Percentiles rank a stretch among this genome's conserved stretches.
These are phyloP conservation scores for Teleopsis dalmanni DNA, from an alignment of 1,140 invertebrate species.

Conservation along the genomic window DNA sequence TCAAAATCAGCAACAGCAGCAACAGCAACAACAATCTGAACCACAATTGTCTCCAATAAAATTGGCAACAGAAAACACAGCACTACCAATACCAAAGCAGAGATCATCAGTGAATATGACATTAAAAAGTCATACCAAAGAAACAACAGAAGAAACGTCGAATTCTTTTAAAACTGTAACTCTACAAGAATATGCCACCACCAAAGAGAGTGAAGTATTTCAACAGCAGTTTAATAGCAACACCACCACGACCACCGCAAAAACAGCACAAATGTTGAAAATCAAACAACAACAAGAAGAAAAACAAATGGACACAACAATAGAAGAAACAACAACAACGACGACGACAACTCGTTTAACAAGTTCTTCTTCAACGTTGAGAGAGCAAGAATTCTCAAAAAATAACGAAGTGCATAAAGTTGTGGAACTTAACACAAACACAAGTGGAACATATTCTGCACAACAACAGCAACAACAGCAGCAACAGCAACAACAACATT, in stretches of 20 bases:
- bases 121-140: slow-evolving; percentile 11
- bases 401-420: too few species aligned
- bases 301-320: neutral
- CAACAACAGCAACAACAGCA: slow-evolving; percentile 6
- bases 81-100: slow-evolving; percentile 39
- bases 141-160: slow-evolving; percentile 3
- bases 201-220: too few species aligned
- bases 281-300: slow-evolving; percentile 13
- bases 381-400: slow-evolving; percentile 16
- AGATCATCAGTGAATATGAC: slow-evolving; percentile 37
- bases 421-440: too few species aligned
- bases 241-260: too few species aligned
- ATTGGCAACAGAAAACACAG: neutral
- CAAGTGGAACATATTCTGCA: neutral
- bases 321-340: neutral
- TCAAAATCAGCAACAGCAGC: slow-evolving; percentile 13
- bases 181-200: too few species aligned
- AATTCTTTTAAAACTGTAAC: too few species aligned
- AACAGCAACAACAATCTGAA: slow-evolving; percentile 13
- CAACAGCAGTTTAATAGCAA: too few species aligned
- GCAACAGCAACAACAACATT: neutral
- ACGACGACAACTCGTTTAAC: slow-evolving; percentile 13
- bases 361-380: slow-evolving; percentile 9
- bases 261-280: neutral
- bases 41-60: neutral